These are phyloP conservation scores for Chondrilla cf. caribensis DNA, from an alignment of 37 sponge, comb jelly and placozoan species.

Conservation along the genomic window DNA sequence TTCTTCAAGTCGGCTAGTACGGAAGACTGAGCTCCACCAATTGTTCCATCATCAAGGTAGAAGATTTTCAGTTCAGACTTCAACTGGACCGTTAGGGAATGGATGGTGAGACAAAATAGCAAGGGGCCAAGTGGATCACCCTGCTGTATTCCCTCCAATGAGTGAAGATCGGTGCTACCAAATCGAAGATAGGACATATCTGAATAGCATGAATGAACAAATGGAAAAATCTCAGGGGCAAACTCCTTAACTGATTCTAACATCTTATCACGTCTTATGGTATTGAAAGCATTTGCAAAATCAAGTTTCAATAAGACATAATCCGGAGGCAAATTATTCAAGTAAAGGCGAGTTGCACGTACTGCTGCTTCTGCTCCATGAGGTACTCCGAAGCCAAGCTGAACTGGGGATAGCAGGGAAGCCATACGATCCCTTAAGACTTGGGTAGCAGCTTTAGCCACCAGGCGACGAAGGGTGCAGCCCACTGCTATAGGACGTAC, in stretches of 20 bases:
- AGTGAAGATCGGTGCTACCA: neutral
- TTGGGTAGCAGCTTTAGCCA: slow-evolving; percentile 23
- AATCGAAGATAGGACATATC: neutral
- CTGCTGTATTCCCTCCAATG: slow-evolving; percentile 16
- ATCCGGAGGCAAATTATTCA: neutral
- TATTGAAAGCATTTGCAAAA: slow-evolving; percentile 23
- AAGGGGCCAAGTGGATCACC: slow-evolving; percentile 17
- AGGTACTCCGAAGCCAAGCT: slow-evolving; percentile 9
- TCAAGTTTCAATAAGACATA: neutral
- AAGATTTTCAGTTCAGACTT: neutral
- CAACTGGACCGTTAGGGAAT: neutral
- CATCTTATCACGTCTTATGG: slow-evolving; percentile 10
- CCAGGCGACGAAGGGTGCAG: slow-evolving; percentile 32
- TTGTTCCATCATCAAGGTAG: slow-evolving; percentile 20
- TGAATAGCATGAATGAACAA: neutral
- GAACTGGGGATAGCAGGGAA: slow-evolving; percentile 3
- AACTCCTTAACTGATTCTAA: neutral
- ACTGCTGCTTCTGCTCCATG: slow-evolving; percentile 5
- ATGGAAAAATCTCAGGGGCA: slow-evolving; percentile 2
- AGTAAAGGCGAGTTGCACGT: neutral
- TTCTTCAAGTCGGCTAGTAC: neutral
- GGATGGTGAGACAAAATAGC: slow-evolving; percentile 9
- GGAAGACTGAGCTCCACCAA: neutral
- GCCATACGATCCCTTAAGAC: neutral
- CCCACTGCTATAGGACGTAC: slow-evolving; percentile 53